Conservation (phyloP, 2,113 vertebrate species). For the Peucedramus taeniatus region DNA sequence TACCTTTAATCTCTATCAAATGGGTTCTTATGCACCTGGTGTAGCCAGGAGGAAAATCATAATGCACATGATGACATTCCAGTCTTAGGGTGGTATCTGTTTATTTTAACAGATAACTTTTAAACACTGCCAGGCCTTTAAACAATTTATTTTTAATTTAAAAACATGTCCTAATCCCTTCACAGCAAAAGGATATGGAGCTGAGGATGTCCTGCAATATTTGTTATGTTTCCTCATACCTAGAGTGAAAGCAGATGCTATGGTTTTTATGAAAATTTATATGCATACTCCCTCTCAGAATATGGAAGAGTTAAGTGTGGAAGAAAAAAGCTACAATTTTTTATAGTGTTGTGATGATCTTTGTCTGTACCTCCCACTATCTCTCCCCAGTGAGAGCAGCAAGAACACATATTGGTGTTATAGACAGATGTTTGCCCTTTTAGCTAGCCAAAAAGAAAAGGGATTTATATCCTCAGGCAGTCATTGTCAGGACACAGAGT, state of each 20-base stretch:
- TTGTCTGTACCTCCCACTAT: background rate
- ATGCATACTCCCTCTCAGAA: background rate
- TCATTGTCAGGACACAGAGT: background rate
- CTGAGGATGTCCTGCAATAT: background rate
- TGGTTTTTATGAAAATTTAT: background rate
- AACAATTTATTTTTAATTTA: background rate
- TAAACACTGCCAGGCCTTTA: background rate
- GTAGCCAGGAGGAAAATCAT: background rate
- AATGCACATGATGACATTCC: background rate
- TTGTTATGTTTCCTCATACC: background rate
- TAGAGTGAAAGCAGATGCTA: background rate
- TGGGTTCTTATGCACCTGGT: rapidly evolving
- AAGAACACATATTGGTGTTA: background rate
- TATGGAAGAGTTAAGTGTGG: background rate
- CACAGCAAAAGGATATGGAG: background rate
- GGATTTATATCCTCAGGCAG: background rate
- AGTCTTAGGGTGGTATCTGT: background rate
- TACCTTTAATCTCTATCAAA: background rate
- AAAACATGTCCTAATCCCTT: background rate
- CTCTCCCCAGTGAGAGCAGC: background rate
- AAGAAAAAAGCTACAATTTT: background rate
- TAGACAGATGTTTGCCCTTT: background rate
- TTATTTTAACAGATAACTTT: background rate
- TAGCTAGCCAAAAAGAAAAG: background rate
- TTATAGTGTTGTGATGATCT: background rate